Conservation (phyloP, 2,888 invertebrate species). For the Noctua comes region DNA sequence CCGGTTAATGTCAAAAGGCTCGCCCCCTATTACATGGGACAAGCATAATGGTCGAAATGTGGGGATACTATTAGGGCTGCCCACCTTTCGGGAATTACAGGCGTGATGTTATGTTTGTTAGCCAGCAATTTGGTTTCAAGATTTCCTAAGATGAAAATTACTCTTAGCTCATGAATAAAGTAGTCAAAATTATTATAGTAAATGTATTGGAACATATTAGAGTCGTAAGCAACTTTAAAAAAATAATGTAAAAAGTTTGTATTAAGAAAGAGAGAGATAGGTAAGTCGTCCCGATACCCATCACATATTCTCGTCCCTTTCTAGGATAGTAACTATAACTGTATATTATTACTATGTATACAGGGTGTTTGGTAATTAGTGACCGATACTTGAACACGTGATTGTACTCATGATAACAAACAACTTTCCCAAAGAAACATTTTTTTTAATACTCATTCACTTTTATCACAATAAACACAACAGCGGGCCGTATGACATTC, state of each 20-base stretch:
- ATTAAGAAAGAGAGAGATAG: conserved; percentile 56
- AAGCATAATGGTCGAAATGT: background rate
- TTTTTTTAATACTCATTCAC: too few species aligned
- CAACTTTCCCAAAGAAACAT: too few species aligned
- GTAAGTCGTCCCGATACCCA: conserved; percentile 71
- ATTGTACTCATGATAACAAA: too few species aligned
- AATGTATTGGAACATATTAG: conserved; percentile 30
- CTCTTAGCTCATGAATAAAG: conserved; percentile 4
- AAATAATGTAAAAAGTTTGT: conserved; percentile 37
- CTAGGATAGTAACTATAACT: conserved; percentile 71
- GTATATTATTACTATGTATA: conserved; percentile 56
- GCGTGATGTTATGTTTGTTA: background rate
- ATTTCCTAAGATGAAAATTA: background rate
- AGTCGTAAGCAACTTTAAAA: background rate
- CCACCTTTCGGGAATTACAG: background rate
- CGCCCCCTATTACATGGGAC: background rate
- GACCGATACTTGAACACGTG: too few species aligned
- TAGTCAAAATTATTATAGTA: conserved; percentile 14
- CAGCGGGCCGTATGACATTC: too few species aligned
- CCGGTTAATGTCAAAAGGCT: background rate
- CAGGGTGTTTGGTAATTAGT: too few species aligned
- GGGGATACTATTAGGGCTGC: background rate
- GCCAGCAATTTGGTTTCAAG: background rate
- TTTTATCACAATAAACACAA: too few species aligned
- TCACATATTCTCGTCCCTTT: conserved; percentile 72